These are phyloP conservation scores for Mesitornis unicolor DNA, from an alignment of 2,113 vertebrate genomes.

Conservation along the genomic window DNA sequence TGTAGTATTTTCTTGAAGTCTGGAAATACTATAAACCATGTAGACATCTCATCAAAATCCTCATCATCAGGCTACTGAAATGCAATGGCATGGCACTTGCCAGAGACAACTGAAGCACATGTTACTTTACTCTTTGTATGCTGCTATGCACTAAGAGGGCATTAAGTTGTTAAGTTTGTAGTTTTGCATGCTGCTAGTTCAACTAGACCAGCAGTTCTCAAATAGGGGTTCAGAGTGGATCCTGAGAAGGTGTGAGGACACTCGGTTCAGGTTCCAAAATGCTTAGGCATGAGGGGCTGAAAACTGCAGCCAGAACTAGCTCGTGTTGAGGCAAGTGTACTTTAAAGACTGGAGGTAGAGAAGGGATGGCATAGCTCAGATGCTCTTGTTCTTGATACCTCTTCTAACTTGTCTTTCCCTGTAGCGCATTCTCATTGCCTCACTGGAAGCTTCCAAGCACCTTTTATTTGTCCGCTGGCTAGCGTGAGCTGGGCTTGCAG, in stretches of 20 bases:
- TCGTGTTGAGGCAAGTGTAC: neutral
- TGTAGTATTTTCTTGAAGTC: slow-evolving; percentile 44
- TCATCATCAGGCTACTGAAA: slow-evolving; percentile 25
- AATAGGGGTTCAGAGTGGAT: neutral
- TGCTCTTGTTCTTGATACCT: slow-evolving; percentile 2
- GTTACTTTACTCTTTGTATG: slow-evolving; percentile 50
- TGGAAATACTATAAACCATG: slow-evolving; percentile 18
- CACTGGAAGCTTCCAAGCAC: slow-evolving; percentile 7
- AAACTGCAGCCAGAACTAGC: neutral
- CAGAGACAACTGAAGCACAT: slow-evolving; percentile 39
- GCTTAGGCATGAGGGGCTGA: neutral
- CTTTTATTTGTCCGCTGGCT: neutral
- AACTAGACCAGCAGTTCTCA: slow-evolving; percentile 59
- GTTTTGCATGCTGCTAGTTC: slow-evolving; percentile 46
- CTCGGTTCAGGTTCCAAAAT: neutral
- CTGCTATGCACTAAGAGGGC: slow-evolving; percentile 59
- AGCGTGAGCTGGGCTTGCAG: neutral
- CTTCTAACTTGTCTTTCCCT: neutral
- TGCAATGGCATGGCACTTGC: neutral
- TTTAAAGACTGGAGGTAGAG: neutral
- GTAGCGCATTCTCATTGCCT: neutral
- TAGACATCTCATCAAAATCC: neutral
- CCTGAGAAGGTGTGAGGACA: neutral
- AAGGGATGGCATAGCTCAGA: neutral
- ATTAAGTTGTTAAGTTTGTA: slow-evolving; percentile 29